A percentile compares a stretch with the other conserved stretches of the same genome.
These are phyloP conservation scores for Catharus fuscescens DNA, from an alignment of 2,113 vertebrate species.

Conservation along the genomic window DNA sequence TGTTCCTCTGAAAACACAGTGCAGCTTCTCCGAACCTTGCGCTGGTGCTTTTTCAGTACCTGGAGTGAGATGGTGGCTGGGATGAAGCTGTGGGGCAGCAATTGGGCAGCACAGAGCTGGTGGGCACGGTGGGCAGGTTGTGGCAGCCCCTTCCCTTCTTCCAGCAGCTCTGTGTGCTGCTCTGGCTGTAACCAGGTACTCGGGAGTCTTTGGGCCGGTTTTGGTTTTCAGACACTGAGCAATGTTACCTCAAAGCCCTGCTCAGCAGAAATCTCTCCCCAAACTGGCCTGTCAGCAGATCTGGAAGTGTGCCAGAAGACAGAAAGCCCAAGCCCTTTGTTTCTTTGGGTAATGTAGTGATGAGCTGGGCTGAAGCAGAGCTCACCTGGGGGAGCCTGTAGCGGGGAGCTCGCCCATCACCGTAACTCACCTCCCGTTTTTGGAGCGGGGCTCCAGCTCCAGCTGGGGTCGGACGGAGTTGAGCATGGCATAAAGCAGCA, in stretches of 20 bases:
- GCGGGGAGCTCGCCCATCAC: neutral
- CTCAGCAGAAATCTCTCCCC: neutral
- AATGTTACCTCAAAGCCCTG: neutral
- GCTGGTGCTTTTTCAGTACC: neutral
- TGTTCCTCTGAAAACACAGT: neutral
- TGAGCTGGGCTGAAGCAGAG: neutral
- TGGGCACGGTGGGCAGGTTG: fast-evolving
- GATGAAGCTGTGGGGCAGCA: neutral
- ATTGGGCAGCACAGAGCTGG: neutral
- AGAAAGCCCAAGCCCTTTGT: neutral
- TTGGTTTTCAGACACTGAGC: neutral
- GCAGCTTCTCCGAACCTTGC: neutral
- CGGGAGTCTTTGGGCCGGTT: neutral
- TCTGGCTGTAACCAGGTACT: neutral
- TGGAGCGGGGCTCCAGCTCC: neutral
- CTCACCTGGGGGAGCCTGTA: neutral
- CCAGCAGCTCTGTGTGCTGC: neutral
- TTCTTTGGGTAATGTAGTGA: neutral
- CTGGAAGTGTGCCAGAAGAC: neutral
- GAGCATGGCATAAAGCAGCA: neutral
- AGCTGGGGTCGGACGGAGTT: neutral
- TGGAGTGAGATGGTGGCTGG: neutral
- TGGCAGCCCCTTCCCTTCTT: neutral
- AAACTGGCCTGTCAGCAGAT: neutral
- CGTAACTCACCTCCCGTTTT: neutral